A percentile compares a stretch with the other conserved stretches of the same genome.
Conservation (phyloP, 2,113 vertebrate genomes). For the Poecilia latipinna region DNA sequence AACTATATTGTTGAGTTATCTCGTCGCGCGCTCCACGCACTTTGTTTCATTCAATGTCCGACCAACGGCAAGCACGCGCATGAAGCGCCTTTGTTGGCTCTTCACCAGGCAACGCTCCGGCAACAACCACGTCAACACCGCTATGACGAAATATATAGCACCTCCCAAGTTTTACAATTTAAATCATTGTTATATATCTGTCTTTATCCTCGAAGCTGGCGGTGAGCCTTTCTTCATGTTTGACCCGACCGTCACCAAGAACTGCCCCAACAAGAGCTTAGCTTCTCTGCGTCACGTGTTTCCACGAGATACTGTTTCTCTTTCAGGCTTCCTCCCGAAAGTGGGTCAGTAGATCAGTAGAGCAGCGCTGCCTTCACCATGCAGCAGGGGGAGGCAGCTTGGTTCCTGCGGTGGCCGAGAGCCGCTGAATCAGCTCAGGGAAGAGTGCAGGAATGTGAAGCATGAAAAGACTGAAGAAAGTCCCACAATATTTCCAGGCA, state of each 20-base stretch:
- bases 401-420: not conserved
- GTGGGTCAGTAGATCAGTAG: constrained; percentile 77
- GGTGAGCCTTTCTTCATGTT: too few species aligned
- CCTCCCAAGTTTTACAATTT: too few species aligned
- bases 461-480: not conserved
- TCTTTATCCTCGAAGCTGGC: not conserved
- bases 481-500: too few species aligned
- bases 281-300: constrained; percentile 27
- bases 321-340: constrained; percentile 26
- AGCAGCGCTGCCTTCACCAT: constrained; percentile 38
- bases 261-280: constrained; percentile 7
- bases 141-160: not conserved
- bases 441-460: not conserved
- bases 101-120: too few species aligned
- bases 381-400: constrained; percentile 49
- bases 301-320: not conserved
- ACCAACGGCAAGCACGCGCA: not conserved
- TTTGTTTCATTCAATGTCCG: not conserved
- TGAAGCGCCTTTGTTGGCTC: not conserved
- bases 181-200: not conserved
- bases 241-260: not conserved
- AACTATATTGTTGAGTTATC: not conserved
- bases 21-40: not conserved
- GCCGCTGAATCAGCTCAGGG: not conserved
- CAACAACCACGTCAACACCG: constrained; percentile 24